Conservation (phyloP, 2,888 invertebrate genomes). For the Melikaiella ostensackeni region DNA sequence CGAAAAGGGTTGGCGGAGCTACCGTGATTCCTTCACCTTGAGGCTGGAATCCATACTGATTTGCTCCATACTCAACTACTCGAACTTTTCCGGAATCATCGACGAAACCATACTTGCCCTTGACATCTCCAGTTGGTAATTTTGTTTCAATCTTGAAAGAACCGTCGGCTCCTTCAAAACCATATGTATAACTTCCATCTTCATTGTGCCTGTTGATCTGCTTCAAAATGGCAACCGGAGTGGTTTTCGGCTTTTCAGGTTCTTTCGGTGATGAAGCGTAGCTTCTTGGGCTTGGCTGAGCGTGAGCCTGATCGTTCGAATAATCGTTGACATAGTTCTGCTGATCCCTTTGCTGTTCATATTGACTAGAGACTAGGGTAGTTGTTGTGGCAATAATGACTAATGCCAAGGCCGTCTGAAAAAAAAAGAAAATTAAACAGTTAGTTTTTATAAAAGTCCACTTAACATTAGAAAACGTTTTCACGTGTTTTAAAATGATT, state of each 20-base stretch:
- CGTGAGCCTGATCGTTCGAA: slow-evolving; percentile 64
- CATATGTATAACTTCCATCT: slow-evolving; percentile 94
- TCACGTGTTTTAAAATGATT: no score
- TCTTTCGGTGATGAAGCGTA: slow-evolving; percentile 78
- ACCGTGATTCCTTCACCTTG: slow-evolving; percentile 92
- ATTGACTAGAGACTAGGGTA: slow-evolving; percentile 77
- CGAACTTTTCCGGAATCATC: slow-evolving; percentile 90
- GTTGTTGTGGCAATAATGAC: slow-evolving; percentile 64
- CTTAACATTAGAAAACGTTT: background rate
- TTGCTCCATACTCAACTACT: slow-evolving; percentile 92
- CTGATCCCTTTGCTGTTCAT: slow-evolving; percentile 74
- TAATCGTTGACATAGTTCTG: slow-evolving; percentile 76
- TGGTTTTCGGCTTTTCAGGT: slow-evolving; percentile 78
- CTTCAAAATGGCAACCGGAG: slow-evolving; percentile 89
- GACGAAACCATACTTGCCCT: slow-evolving; percentile 94
- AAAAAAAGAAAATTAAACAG: slow-evolving; percentile 14
- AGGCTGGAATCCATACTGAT: slow-evolving; percentile 92
- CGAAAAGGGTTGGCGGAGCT: slow-evolving; percentile 77
- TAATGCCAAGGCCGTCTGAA: slow-evolving; percentile 56
- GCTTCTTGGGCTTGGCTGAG: slow-evolving; percentile 74
- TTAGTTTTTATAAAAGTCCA: background rate
- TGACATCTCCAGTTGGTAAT: slow-evolving; percentile 88
- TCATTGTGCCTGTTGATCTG: slow-evolving; percentile 94
- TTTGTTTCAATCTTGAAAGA: slow-evolving; percentile 95
- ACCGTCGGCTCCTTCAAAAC: slow-evolving; percentile 92